phyloP scores from a whole-genome alignment of 2,888 invertebrate genomes.

The Limnephilus auricula region DNA sequence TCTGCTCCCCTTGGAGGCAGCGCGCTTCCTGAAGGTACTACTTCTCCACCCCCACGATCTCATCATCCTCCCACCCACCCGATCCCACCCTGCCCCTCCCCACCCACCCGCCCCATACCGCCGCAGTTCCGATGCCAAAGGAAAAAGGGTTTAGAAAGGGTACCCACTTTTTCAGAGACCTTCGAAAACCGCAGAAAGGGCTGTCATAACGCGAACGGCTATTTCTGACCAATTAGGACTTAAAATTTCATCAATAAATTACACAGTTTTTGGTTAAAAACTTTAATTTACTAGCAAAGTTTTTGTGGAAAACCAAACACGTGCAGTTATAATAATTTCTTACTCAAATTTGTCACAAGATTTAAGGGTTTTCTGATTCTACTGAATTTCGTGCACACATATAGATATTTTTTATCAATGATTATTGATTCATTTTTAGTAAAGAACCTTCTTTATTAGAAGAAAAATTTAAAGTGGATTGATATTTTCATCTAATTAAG shows the following conservation, averaged over 20 bases:
- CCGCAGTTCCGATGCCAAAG: slow-evolving; percentile 56
- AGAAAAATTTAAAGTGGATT: too few species aligned
- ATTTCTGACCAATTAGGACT: slow-evolving; percentile 36
- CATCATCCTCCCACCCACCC: slow-evolving; percentile 21
- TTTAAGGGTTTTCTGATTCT: not conserved
- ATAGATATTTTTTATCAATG: too few species aligned
- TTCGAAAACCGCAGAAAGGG: slow-evolving; percentile 39
- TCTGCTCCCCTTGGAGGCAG: slow-evolving; percentile 45
- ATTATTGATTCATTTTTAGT: too few species aligned
- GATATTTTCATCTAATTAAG: not conserved
- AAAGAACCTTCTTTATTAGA: too few species aligned
- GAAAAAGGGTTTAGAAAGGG: slow-evolving; percentile 62
- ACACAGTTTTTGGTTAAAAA: not conserved
- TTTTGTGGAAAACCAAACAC: not conserved
- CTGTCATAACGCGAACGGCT: slow-evolving; percentile 48
- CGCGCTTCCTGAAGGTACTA: slow-evolving; percentile 8
- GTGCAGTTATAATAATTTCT: not conserved
- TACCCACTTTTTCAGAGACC: slow-evolving; percentile 58
- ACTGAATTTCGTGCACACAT: too few species aligned
- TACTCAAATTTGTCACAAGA: not conserved
- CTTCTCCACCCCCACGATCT: slow-evolving; percentile 2
- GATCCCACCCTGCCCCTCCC: slow-evolving; percentile 46
- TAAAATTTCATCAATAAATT: slow-evolving; percentile 47
- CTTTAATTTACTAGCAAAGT: not conserved
- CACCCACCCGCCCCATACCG: slow-evolving; percentile 51